Conservation (phyloP, 2,113 vertebrate species). For the Carollia perspicillata region DNA sequence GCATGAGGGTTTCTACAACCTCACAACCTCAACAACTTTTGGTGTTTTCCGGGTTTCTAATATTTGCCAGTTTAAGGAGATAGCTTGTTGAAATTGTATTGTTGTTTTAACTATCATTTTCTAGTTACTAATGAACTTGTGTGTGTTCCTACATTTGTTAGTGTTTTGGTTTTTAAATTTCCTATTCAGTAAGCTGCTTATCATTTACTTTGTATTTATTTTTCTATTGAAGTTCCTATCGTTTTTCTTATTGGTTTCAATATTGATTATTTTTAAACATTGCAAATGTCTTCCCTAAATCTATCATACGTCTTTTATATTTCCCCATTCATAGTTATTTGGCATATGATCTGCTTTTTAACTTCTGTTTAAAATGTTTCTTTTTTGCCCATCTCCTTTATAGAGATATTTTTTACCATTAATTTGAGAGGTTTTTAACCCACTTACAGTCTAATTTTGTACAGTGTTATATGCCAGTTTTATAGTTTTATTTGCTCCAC, state of each 20-base stretch:
- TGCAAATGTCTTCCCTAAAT: neutral
- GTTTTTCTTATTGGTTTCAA: neutral
- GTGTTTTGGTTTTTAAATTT: neutral
- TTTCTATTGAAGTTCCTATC: neutral
- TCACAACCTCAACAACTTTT: neutral
- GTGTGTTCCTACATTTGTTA: neutral
- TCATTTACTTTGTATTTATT: neutral
- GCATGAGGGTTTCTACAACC: neutral
- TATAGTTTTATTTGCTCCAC: neutral
- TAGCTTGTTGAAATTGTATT: neutral
- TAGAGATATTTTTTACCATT: neutral
- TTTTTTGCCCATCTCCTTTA: neutral
- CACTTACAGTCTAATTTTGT: neutral
- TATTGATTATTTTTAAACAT: neutral
- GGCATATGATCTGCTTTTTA: neutral
- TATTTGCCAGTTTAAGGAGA: neutral
- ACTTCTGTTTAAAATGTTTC: neutral
- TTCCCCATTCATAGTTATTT: neutral
- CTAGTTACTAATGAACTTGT: neutral
- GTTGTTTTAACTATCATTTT: slow-evolving; percentile 8
- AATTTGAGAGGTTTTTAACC: neutral
- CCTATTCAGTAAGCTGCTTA: neutral
- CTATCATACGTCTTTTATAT: neutral
- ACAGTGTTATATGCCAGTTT: neutral
- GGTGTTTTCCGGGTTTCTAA: neutral